These are phyloP conservation scores for Hypsopygia costalis DNA, from an alignment of 2,888 invertebrate genomes.

Conservation along the genomic window DNA sequence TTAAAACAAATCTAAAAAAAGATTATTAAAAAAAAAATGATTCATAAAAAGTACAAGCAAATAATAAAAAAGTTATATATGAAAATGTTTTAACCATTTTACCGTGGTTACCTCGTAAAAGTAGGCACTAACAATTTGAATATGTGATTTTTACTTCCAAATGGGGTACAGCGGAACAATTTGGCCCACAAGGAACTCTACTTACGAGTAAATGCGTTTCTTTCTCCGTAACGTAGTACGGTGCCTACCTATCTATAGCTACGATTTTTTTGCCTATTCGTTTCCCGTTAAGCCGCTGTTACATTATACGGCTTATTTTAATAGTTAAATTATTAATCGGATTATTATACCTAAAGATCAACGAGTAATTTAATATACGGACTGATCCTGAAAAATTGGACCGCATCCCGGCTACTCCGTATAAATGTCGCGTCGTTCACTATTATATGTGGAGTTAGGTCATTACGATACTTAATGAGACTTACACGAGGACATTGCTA, in stretches of 20 bases:
- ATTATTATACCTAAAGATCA: no score
- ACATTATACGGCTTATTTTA: not conserved
- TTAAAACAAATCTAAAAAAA: no score
- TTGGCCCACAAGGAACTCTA: constrained; percentile 21
- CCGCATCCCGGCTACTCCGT: no score
- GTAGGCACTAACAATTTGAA: constrained; percentile 19
- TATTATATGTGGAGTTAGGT: no score
- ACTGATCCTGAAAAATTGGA: no score
- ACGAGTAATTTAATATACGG: no score
- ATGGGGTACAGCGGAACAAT: constrained; percentile 16
- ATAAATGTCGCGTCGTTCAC: no score
- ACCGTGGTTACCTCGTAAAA: constrained; percentile 13
- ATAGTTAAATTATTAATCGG: no score
- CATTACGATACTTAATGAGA: no score
- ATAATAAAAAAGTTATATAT: not conserved
- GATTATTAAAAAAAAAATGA: no score
- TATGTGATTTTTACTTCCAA: constrained; percentile 19
- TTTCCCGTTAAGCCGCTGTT: not conserved
- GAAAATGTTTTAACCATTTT: not conserved
- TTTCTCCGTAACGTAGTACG: not conserved
- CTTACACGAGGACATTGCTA: no score
- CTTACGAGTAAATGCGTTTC: constrained; percentile 14
- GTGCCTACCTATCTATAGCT: not conserved
- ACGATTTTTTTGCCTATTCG: not conserved
- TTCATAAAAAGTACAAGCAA: not conserved